Evolutionary conservation across 2,888 invertebrate genomes (phyloP), one percentile per base, ranked within the genome.

Genomic region (Rhopalosiphum nymphaeae): DNA sequence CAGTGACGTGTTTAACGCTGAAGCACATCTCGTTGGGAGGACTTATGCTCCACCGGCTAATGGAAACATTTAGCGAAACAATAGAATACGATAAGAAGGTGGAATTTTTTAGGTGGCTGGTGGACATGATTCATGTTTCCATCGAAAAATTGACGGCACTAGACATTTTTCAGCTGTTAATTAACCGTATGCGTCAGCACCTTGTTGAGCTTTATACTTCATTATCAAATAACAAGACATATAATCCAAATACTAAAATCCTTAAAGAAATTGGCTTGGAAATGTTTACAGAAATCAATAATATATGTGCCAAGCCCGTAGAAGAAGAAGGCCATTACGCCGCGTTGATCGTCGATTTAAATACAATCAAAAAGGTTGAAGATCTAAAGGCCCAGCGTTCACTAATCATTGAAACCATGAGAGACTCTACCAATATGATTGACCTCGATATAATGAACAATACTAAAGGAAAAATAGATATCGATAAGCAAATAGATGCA

Each of bases 41-140:
- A 36, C 4, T 89, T 26, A 1, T 89, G 46, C 16, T 85, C 9
- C 29, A 84, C 36, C 3, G 0, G 0, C 21, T 89, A 36, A 9
- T 88, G 0, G 5, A 3, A 5, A 2, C 0, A 7, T 25, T 0
- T 16, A 25, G 0, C 16, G 0, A 16, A 0, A 13, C 0, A 5
- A 16, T 78, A 21, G 16, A 5, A 3, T 0, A 0, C 44, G 5
- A 1, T 0, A 26, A 42, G 42, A 1, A 4, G 0, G 0, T 7
- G 9, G 2, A 13, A 42, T 42, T 29, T 16, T 0, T 46, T 9
- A 10, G 1, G 29, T 57, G 56, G 78, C 5, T 89, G 36, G 26
- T 36, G 26, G 25, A 57, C n/a, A 93, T 93, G 78, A 0, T 57
- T 10, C 46, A 26, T 9, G 1, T 56, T 13, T 3, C 46, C 46